A percentile compares a stretch with the other conserved stretches of the same genome.
Conservation (phyloP, 2,113 vertebrate species). For the Cyrtonyx montezumae region DNA sequence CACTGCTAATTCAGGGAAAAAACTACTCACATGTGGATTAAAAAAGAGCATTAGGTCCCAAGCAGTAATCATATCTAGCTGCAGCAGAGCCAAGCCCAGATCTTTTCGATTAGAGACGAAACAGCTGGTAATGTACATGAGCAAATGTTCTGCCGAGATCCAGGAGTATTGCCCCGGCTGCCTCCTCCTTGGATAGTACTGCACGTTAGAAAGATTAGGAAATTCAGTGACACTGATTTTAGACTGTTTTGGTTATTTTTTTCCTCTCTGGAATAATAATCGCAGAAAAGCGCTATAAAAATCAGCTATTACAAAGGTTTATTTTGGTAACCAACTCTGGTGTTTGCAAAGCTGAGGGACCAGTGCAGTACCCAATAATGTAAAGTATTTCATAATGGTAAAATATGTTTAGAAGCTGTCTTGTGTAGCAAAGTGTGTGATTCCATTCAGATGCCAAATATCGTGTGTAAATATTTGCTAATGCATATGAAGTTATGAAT, state of each 20-base stretch:
- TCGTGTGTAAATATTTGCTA: background rate
- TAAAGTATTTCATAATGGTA: background rate
- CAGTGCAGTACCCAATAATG: background rate
- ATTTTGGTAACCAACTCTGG: background rate
- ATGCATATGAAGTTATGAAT: background rate
- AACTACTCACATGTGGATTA: constrained; percentile 12
- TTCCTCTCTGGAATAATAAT: background rate
- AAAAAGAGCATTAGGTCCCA: constrained; percentile 30
- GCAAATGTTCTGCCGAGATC: background rate
- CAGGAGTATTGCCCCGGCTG: background rate
- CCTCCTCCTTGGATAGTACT: background rate
- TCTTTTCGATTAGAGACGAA: constrained; percentile 42
- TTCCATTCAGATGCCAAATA: background rate
- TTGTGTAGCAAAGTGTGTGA: background rate
- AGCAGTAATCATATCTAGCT: constrained; percentile 27
- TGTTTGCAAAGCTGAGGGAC: background rate
- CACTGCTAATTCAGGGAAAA: constrained; percentile 14
- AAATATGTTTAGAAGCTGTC: background rate
- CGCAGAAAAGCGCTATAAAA: background rate
- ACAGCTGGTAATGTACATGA: constrained; percentile 41
- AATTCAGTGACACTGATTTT: background rate
- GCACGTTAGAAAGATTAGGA: background rate
- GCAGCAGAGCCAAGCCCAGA: background rate
- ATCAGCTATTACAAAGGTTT: background rate
- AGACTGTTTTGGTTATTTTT: background rate